These are phyloP conservation scores for Furcula furcula DNA, from an alignment of 2,888 invertebrate genomes.

Conservation along the genomic window DNA sequence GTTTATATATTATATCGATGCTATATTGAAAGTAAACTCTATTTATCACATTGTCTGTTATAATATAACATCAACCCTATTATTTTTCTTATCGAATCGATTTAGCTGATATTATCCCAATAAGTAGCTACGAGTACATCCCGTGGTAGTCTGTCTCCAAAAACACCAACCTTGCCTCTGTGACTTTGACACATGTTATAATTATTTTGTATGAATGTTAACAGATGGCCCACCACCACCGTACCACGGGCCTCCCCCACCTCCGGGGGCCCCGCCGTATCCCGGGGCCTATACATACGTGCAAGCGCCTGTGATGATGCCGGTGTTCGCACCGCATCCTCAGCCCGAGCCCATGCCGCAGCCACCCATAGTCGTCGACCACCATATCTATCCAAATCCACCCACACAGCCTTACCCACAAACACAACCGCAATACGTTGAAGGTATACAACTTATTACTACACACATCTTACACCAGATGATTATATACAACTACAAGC, in stretches of 20 bases:
- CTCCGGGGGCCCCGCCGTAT: constrained; percentile 26
- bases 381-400: constrained; percentile 53
- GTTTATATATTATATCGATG: too few species aligned
- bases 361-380: constrained; percentile 57
- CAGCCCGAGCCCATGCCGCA: constrained; percentile 28
- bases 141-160: too few species aligned
- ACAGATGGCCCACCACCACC: constrained; percentile 45
- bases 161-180: too few species aligned
- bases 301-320: constrained; percentile 65
- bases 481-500: too few species aligned
- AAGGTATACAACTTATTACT: constrained; percentile 13
- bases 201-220: background rate
- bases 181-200: too few species aligned
- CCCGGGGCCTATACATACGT: constrained; percentile 48
- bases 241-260: constrained; percentile 15
- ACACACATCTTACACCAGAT: too few species aligned
- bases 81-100: too few species aligned
- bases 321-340: constrained; percentile 43
- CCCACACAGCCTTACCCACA: constrained; percentile 8
- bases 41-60: too few species aligned
- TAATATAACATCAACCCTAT: too few species aligned
- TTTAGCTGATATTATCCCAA: too few species aligned
- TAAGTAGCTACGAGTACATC: too few species aligned
- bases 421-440: constrained; percentile 37
- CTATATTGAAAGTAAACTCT: too few species aligned